Evolutionary conservation across 2,113 vertebrate genomes (phyloP), one percentile per base, ranked within the genome.

Genomic region (Nycticryphes semicollaris): DNA sequence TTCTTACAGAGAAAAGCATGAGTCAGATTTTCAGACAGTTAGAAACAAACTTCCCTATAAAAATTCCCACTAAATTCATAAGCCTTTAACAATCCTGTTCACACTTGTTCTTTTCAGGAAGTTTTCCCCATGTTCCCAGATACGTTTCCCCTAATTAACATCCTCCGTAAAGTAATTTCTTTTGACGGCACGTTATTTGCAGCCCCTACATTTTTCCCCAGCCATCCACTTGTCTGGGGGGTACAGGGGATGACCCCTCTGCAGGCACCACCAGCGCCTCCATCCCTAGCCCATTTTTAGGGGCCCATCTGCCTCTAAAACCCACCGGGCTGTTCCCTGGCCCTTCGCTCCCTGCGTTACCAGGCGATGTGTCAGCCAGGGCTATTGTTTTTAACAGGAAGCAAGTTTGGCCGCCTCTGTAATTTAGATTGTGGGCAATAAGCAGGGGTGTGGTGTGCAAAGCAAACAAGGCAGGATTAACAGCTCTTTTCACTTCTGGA

Each of bases 341-440:
- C 70, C 1, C 86, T 85, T 43, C 7, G 50, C 43, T 88, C 27
- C 12, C 1, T 70, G 90, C 68, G 2, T 78, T 81, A 13, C 2
- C 0, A 78, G 70, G 88, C 4, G 73, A 94, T 91, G 94, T 95
- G 95, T 95, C 95, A 95, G 90, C 89, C 95, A 90, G 90, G 88
- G 78, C 96, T 62, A 96, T 97, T 96, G 96, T 96, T 95, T 95
- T 67, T 21, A 85, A 87, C 96, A 96, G 96, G 96, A 97, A 97
- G 91, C 94, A 31, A 93, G 94, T 87, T 89, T 70, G 94, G 78
- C 96, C 1, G 95, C 95, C 94, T 94, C 93, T 85, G 93, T 82
- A 90, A 96, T 97, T 96, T 75, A 94, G 95, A 95, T 92, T 90
- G 94, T 57, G 92, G 90, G 96, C 96, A 93, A 87, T 92, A 92